phyloP scores from a whole-genome alignment of 1,140 invertebrate species.

The Saccostrea glomerata region DNA sequence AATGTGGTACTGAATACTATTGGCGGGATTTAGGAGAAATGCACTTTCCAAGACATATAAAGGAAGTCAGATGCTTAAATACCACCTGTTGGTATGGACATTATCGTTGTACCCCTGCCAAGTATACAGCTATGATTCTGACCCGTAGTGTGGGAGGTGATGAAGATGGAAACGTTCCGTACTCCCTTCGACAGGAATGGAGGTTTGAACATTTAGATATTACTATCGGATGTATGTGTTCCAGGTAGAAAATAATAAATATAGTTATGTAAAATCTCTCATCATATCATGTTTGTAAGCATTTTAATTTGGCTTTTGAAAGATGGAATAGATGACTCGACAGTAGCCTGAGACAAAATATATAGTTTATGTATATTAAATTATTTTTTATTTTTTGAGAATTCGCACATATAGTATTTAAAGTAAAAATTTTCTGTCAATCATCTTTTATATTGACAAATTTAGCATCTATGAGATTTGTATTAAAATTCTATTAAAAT shows the following conservation, averaged over 20 bases:
- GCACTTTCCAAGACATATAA: conserved; percentile 43
- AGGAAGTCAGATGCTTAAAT: conserved; percentile 42
- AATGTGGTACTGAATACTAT: conserved; percentile 37
- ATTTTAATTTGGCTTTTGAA: not conserved
- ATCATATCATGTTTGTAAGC: not conserved
- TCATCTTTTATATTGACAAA: no score
- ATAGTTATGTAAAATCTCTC: not conserved
- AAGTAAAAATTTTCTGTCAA: no score
- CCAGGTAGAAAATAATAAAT: not conserved
- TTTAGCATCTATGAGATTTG: no score
- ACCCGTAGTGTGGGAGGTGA: not conserved
- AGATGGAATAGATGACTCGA: no score
- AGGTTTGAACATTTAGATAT: conserved; percentile 27
- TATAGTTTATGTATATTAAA: no score
- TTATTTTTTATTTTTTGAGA: no score
- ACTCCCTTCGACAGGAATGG: conserved; percentile 17
- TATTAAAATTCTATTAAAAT: no score
- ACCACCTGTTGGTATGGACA: conserved; percentile 45
- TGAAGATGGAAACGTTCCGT: conserved; percentile 20
- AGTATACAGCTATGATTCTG: conserved; percentile 21
- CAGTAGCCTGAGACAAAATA: no score
- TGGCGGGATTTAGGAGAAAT: conserved; percentile 47
- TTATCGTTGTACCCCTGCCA: conserved; percentile 30
- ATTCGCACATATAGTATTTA: no score
- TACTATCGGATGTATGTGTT: conserved; percentile 39